phyloP scores from a whole-genome alignment of 2,888 invertebrate species.

The Laspeyria flexula region DNA sequence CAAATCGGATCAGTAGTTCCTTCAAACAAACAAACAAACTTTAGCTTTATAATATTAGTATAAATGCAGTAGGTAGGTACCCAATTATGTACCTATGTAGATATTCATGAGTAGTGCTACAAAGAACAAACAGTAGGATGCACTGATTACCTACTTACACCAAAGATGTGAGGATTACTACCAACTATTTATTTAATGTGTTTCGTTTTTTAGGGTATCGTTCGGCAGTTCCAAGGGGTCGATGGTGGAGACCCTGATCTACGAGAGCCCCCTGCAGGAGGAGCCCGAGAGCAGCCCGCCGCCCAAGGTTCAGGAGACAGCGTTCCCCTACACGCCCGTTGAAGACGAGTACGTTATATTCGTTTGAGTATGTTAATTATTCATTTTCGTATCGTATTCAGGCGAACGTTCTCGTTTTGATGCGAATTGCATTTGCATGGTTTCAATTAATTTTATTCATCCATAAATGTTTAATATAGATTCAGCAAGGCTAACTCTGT shows the following conservation, averaged over 20 bases:
- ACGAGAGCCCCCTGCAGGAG: constrained; percentile 93
- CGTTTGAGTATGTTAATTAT: constrained; percentile 72
- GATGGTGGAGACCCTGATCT: constrained; percentile 97
- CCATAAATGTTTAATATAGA: no score
- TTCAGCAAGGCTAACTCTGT: no score
- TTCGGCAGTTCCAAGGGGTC: constrained; percentile 97
- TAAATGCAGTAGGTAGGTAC: no score
- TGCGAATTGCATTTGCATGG: constrained; percentile 14
- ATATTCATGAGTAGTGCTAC: no score
- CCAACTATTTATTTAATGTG: constrained; percentile 4
- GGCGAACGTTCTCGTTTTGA: constrained; percentile 41
- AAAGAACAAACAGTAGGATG: no score
- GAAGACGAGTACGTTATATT: constrained; percentile 87
- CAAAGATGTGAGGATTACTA: no score
- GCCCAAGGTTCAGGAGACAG: constrained; percentile 75
- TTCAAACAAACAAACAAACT: no score
- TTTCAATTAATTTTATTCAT: no score
- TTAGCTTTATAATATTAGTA: no score
- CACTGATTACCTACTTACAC: neutral
- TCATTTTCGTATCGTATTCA: constrained; percentile 60
- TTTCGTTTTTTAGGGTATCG: constrained; percentile 89
- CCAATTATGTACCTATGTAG: no score
- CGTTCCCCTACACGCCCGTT: constrained; percentile 78
- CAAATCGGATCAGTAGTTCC: no score
- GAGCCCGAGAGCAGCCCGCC: constrained; percentile 91